A percentile compares a stretch with the other conserved stretches of the same genome.
Evolutionary conservation across 2,888 invertebrate species (phyloP).

Genomic region (Tryphoninae sp.): DNA sequence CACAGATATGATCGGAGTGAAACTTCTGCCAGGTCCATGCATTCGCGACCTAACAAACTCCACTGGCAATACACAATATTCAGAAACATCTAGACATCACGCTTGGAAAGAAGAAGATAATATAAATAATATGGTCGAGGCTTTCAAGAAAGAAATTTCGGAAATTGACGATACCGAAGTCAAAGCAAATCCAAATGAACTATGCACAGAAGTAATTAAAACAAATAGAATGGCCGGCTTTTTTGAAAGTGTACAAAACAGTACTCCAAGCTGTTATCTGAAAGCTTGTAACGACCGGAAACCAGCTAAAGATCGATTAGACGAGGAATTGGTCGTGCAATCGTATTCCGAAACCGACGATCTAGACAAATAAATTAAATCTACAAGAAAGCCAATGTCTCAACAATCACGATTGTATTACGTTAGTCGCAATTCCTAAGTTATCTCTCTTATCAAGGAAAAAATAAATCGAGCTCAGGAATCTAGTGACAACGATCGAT

Average conservation of each 20-base stretch:
- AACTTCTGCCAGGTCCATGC: constrained; percentile 7
- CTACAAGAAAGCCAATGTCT: background rate
- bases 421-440: background rate
- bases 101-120: background rate
- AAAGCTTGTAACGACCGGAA: constrained; percentile 15
- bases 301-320: background rate
- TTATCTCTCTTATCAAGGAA: background rate
- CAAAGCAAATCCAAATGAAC: background rate
- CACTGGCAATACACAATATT: background rate
- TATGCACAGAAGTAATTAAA: too few species aligned
- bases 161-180: background rate
- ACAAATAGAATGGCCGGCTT: background rate
- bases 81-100: background rate
- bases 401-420: background rate
- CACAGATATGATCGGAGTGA: constrained; percentile 8
- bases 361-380: background rate
- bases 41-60: background rate
- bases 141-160: constrained; percentile 11
- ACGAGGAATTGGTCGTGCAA: constrained; percentile 41
- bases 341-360: constrained; percentile 46
- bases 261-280: background rate
- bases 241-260: background rate
- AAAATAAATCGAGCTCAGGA: background rate
- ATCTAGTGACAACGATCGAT: background rate
- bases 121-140: constrained; percentile 4